phyloP scores from a whole-genome alignment of 2,888 invertebrate genomes.

The Cryptops parisi region DNA sequence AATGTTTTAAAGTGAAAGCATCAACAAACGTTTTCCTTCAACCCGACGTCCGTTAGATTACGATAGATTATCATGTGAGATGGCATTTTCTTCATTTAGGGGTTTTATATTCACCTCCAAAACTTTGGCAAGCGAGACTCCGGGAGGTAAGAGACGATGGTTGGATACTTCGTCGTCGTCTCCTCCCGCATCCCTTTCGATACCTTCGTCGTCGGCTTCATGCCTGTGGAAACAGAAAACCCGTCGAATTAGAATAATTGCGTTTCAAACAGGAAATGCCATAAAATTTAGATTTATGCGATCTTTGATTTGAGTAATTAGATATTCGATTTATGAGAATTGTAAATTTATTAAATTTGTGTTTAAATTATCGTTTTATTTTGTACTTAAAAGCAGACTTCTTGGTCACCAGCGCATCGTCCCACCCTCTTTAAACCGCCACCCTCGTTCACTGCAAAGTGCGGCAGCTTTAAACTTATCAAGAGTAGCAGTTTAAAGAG shows the following conservation, averaged over 20 bases:
- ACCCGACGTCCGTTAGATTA: too few relatives aligned
- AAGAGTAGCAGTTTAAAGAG: too few relatives aligned
- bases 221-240: slow-evolving; percentile 24
- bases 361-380: too few relatives aligned
- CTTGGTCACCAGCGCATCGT: too few relatives aligned
- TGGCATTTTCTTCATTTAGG: too few relatives aligned
- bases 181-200: slow-evolving; percentile 71
- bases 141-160: slow-evolving; percentile 22
- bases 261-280: too few relatives aligned
- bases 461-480: too few relatives aligned
- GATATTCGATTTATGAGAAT: neutral
- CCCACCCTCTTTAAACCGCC: too few relatives aligned
- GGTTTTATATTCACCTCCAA: slow-evolving; percentile 46
- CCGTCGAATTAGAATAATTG: too few relatives aligned
- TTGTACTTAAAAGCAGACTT: too few relatives aligned
- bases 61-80: too few relatives aligned
- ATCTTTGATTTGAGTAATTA: neutral
- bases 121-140: slow-evolving; percentile 40
- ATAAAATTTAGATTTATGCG: neutral
- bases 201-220: slow-evolving; percentile 73
- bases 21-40: neutral
- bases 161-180: slow-evolving; percentile 38
- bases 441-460: too few relatives aligned
- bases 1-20: neutral
- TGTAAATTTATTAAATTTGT: neutral